Conservation (phyloP, 2,113 vertebrate genomes). For the Noturus placidus region DNA sequence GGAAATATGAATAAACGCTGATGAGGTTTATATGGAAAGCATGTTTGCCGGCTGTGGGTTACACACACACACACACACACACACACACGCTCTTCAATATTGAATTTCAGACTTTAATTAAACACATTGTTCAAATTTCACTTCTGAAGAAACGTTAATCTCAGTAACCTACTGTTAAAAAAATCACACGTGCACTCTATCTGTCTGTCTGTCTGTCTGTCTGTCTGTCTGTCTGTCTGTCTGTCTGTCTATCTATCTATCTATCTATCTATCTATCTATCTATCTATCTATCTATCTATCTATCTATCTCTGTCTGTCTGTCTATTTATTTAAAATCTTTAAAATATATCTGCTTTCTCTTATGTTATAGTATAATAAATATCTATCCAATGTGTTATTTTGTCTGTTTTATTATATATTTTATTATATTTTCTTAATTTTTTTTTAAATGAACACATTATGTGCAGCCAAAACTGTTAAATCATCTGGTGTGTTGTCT, state of each 20-base stretch:
- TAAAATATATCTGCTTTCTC: neutral
- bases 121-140: neutral
- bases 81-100: neutral
- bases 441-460: neutral
- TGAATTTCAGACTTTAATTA: constrained; percentile 21
- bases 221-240: neutral
- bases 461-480: neutral
- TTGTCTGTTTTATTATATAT: neutral
- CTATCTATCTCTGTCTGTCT: constrained; percentile 4
- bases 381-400: neutral
- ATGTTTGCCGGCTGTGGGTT: neutral
- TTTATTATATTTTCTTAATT: neutral
- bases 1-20: neutral
- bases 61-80: neutral
- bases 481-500: neutral
- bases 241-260: neutral
- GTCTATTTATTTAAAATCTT: neutral
- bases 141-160: neutral
- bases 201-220: neutral
- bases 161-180: neutral
- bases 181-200: neutral
- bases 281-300: neutral
- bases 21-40: neutral
- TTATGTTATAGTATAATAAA: neutral
- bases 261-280: constrained; percentile 15